A percentile compares a stretch with the other conserved stretches of the same genome.
These are phyloP conservation scores for Enteromius paludinosus DNA, from an alignment of 2,797 vertebrate species.

Conservation along the genomic window DNA sequence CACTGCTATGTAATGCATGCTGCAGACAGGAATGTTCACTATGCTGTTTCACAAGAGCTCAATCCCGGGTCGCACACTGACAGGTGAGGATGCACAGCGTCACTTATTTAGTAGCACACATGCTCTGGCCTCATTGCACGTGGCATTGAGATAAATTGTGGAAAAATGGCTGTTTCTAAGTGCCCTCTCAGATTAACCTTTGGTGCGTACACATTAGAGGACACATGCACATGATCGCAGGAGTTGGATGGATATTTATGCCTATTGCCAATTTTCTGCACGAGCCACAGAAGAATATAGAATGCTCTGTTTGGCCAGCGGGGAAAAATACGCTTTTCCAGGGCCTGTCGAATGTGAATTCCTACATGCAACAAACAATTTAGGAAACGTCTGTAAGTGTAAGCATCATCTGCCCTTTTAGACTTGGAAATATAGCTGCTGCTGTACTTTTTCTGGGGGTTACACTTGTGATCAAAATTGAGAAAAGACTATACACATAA, in stretches of 20 bases:
- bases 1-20: slow-evolving; percentile 20
- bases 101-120: slow-evolving; percentile 63
- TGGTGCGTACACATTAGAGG: background rate
- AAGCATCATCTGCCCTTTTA: background rate
- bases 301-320: background rate
- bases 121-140: slow-evolving; percentile 53
- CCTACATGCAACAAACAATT: slow-evolving; percentile 18
- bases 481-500: background rate
- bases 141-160: slow-evolving; percentile 7
- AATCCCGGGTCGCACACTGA: slow-evolving; percentile 62
- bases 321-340: background rate
- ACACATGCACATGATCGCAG: background rate
- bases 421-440: background rate
- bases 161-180: slow-evolving; percentile 53
- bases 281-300: background rate
- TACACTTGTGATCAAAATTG: background rate
- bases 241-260: background rate
- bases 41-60: slow-evolving; percentile 62
- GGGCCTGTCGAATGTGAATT: background rate
- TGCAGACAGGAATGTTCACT: slow-evolving; percentile 60
- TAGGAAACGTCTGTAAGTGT: background rate
- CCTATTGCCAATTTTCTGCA: background rate
- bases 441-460: background rate
- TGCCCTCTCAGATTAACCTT: slow-evolving; percentile 52
- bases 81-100: slow-evolving; percentile 65